Evolutionary conservation across 92 coral and sea anemone species (phyloP).

Genomic region (Diadumene lineata): DNA sequence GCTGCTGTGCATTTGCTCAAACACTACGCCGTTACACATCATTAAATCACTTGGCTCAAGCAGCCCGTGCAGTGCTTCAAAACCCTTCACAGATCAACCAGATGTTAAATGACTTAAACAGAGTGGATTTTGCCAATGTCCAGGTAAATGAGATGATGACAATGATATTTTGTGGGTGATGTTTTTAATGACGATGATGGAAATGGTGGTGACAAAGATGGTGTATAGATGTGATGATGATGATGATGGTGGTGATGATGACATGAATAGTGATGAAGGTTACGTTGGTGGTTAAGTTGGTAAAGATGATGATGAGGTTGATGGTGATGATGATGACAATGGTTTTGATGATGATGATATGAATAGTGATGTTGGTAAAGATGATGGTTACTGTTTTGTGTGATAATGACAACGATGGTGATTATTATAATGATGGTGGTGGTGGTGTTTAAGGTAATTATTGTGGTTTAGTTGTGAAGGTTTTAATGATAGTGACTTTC

Average conservation of each 20-base stretch:
- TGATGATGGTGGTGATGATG: not conserved
- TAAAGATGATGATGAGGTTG: not conserved
- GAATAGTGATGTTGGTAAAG: not conserved
- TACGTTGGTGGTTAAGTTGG: not conserved
- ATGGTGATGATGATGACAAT: not conserved
- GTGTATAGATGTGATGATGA: too few relatives aligned
- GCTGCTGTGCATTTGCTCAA: slow-evolving; percentile 98
- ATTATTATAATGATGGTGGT: not conserved
- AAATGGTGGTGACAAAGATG: not conserved
- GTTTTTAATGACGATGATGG: not conserved
- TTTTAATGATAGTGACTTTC: too few relatives aligned
- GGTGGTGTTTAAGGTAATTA: not conserved
- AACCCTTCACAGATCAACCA: slow-evolving; percentile 95
- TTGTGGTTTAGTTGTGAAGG: not conserved
- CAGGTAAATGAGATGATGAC: slow-evolving; percentile 55
- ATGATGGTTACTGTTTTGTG: not conserved
- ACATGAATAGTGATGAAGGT: not conserved
- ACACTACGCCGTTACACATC: slow-evolving; percentile 99
- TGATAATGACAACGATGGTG: not conserved
- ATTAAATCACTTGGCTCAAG: slow-evolving; percentile 97
- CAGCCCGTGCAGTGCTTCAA: slow-evolving; percentile 98
- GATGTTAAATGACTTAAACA: slow-evolving; percentile 94
- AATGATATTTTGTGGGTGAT: not conserved
- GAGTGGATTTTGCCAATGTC: slow-evolving; percentile 99
- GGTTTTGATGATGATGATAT: not conserved